Percentiles rank a stretch among this genome's conserved stretches.
Evolutionary conservation across 2,113 vertebrate genomes (phyloP).

Genomic region (Bucco capensis): DNA sequence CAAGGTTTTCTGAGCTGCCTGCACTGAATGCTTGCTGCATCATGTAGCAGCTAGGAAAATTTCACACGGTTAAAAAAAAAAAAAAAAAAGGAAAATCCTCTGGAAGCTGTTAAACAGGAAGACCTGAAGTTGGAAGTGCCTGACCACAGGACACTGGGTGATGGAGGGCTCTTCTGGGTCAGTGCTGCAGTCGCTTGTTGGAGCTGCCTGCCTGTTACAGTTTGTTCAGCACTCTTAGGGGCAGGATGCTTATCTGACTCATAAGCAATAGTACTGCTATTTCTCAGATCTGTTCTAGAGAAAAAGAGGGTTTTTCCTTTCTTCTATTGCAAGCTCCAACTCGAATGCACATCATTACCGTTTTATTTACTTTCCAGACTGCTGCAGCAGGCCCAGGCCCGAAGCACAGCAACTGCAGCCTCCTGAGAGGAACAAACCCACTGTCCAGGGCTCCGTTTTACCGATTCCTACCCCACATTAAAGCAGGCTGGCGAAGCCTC

Average conservation of each 20-base stretch:
- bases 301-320: neutral
- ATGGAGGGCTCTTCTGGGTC: neutral
- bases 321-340: neutral
- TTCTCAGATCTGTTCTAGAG: neutral
- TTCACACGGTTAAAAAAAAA: neutral
- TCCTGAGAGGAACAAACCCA: neutral
- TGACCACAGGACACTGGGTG: neutral
- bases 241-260: neutral
- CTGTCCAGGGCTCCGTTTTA: too few species aligned
- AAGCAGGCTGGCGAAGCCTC: neutral
- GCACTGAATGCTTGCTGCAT: neutral
- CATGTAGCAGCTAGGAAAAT: neutral
- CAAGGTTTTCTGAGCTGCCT: neutral
- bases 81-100: neutral
- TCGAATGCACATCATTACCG: neutral
- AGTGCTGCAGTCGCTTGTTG: accelerated
- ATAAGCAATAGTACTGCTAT: neutral
- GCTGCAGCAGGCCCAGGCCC: neutral
- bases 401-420: neutral
- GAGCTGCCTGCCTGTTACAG: neutral
- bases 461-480: neutral
- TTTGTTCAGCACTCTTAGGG: neutral
- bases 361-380: neutral
- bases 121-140: neutral
- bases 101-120: neutral